These are phyloP conservation scores for Battus philenor DNA, from an alignment of 1,140 invertebrate genomes.

Conservation along the genomic window DNA sequence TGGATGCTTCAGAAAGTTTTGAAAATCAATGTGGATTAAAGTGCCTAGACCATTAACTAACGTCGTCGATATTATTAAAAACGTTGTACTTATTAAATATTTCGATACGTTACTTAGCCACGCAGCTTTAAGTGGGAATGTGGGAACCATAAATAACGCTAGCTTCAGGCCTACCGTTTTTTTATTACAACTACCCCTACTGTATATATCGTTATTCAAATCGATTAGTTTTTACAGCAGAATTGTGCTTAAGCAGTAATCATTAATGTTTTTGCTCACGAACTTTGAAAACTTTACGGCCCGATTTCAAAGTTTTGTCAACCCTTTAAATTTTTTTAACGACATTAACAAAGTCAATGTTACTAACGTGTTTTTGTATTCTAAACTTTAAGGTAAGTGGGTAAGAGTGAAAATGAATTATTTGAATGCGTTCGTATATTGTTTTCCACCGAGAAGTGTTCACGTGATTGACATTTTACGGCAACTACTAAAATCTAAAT, in stretches of 20 bases:
- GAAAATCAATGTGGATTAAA: too few relatives aligned
- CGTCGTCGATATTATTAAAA: too few relatives aligned
- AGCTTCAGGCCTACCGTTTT: conserved; percentile 57
- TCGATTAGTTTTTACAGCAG: conserved; percentile 43
- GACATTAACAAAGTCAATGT: neutral
- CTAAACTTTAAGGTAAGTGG: conserved; percentile 13
- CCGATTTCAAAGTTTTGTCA: conserved; percentile 41
- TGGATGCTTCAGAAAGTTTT: too few relatives aligned
- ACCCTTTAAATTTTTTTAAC: conserved; percentile 27
- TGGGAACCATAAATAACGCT: conserved; percentile 29
- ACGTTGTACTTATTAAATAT: too few relatives aligned
- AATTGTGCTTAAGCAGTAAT: conserved; percentile 29
- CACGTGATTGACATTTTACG: conserved; percentile 57
- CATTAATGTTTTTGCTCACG: conserved; percentile 31
- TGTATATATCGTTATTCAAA: conserved; percentile 42
- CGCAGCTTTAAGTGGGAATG: neutral
- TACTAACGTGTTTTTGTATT: neutral
- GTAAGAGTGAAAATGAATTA: conserved; percentile 15
- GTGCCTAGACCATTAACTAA: too few relatives aligned
- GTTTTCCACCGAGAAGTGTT: conserved; percentile 25
- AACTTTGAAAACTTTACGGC: conserved; percentile 44
- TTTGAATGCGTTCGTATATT: conserved; percentile 13
- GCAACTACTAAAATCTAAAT: conserved; percentile 39
- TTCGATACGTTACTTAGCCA: too few relatives aligned
- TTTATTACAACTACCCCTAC: conserved; percentile 38